Base-by-base conservation (phyloP, 2,797 vertebrate genomes). In the Pipistrellus pipistrellus region DNA sequence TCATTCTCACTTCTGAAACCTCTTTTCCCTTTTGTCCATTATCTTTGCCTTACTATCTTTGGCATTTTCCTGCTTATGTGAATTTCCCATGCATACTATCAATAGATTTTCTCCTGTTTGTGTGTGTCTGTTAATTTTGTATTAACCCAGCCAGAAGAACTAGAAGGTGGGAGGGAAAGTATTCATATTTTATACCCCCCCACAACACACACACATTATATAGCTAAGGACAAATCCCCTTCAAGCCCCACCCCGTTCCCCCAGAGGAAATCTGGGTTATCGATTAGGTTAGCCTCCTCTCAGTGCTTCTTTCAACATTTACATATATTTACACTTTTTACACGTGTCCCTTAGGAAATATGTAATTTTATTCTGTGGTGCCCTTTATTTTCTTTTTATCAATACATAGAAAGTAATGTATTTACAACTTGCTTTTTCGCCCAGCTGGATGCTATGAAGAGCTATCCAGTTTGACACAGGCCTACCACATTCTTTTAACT, bases 371-470 rank as follows among this genome's bases (percentile, higher is more conserved):
- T 76, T 82, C 81, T 44, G 7, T 68, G 6, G 3, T 68, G n/a
- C 18, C n/a, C 30, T 57, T 76, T 59, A n/a, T 59, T 83, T 87
- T 94, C 51, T 64, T 80, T 89, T 75, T 35, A n/a, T n/a, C n/a
- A n/a, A n/a, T n/a, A 53, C 48, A 59, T 51, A 78, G 55, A 87
- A 66, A 44, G 15, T 38, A 77, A 32, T 76, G 17, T 30, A 93
- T 13, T 25, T 64, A n/a, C 35, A 55, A 62, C 66, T 85, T 80
- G 66, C 12, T 71, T 66, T 90, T 86, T 55, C 11, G 9, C 15
- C 30, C 9, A 71, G 3, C 8, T 6, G 32, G n/a, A n/a, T 15
- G 13, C n/a, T 10, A 4, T 53, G 25, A 53, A 23, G 32, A 44
- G 18, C 14, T 53, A 59, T 38, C 44, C 23, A 76, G 51, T 21